These are phyloP conservation scores for Ailuropoda melanoleuca DNA, from an alignment of 2,113 vertebrate genomes.

Conservation along the genomic window DNA sequence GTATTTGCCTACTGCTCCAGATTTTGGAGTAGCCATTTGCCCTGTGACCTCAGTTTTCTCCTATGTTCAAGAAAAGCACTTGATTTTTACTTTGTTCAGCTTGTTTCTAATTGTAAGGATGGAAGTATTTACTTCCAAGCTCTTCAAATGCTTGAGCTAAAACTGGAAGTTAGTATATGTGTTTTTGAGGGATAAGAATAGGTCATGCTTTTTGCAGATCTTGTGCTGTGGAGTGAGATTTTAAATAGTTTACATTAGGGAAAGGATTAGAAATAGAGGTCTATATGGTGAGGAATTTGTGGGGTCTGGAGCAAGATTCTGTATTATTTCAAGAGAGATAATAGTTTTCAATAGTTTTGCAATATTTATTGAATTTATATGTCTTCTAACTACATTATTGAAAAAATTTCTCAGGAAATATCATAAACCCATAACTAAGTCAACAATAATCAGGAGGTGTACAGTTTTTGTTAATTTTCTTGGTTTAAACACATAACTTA, in stretches of 20 bases:
- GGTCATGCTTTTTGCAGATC: neutral
- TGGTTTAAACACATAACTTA: conserved; percentile 32
- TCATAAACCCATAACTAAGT: neutral
- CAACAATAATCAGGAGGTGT: neutral
- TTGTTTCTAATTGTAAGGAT: neutral
- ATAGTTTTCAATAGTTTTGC: neutral
- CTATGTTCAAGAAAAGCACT: neutral
- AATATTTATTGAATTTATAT: neutral
- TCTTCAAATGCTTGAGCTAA: neutral
- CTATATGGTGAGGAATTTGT: neutral
- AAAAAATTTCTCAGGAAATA: neutral
- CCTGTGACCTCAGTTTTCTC: neutral
- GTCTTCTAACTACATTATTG: neutral
- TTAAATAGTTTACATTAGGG: neutral
- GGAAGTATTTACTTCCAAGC: neutral
- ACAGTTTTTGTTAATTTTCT: neutral
- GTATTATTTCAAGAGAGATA: neutral
- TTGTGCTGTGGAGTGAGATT: neutral
- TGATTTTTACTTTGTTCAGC: neutral
- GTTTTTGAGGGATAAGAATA: neutral
- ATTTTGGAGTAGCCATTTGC: neutral
- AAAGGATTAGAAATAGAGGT: neutral
- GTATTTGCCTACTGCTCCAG: neutral
- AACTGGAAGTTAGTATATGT: neutral
- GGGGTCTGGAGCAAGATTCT: neutral